A percentile compares a stretch with the other conserved stretches of the same genome.
These are phyloP conservation scores for Phoeniculus purpureus DNA, from an alignment of 2,797 vertebrate species.

Conservation along the genomic window DNA sequence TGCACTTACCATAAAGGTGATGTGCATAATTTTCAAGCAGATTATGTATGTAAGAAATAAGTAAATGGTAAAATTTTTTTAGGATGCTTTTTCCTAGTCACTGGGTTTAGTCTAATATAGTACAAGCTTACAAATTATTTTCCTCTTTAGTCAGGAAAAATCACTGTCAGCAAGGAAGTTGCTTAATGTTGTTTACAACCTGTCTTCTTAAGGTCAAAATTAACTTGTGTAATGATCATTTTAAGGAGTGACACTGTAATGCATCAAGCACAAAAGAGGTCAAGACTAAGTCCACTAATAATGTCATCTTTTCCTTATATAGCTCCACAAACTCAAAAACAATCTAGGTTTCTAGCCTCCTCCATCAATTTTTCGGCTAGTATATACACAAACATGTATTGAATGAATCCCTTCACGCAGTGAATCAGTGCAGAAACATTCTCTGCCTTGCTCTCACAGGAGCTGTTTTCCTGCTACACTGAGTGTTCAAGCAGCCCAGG, in stretches of 20 bases:
- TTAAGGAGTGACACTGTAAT: constrained; percentile 46
- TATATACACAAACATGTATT: not conserved
- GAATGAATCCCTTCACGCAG: not conserved
- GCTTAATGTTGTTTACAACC: constrained; percentile 53
- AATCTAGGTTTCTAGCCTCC: not conserved
- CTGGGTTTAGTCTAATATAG: not conserved
- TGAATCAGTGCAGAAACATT: not conserved
- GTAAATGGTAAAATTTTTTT: not conserved
- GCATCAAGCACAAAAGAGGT: constrained; percentile 42
- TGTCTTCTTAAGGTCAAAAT: constrained; percentile 57
- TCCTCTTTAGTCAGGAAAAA: constrained; percentile 24
- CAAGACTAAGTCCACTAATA: constrained; percentile 26
- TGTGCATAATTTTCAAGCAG: not conserved
- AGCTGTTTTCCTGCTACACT: not conserved
- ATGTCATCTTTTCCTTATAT: not conserved
- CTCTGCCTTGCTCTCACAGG: not conserved
- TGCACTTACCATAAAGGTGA: not conserved
- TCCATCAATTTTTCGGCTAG: not conserved
- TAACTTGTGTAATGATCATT: constrained; percentile 56
- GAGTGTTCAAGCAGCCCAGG: not conserved
- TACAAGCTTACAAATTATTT: not conserved
- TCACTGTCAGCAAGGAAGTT: constrained; percentile 32
- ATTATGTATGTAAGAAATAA: not conserved
- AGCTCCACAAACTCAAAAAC: constrained; percentile 18
- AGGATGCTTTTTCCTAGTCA: not conserved